Evolutionary conservation across 2,113 vertebrate species (phyloP).

Genomic region (Laticauda colubrina): DNA sequence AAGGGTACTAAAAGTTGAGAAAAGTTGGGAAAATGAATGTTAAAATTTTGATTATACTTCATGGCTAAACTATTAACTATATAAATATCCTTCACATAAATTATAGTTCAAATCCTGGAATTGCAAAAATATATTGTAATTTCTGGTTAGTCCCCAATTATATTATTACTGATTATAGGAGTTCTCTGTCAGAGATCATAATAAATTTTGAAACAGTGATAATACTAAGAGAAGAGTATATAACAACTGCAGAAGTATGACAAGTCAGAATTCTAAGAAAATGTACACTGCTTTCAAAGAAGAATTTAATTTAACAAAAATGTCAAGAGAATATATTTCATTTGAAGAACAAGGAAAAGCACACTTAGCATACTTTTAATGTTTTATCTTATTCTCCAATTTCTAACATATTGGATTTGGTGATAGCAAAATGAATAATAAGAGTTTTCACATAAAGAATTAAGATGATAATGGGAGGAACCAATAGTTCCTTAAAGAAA

Average conservation of each 20-base stretch:
- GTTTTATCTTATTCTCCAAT: background rate
- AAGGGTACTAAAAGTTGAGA: background rate
- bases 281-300: background rate
- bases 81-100: background rate
- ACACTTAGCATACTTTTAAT: background rate
- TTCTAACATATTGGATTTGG: background rate
- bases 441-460: background rate
- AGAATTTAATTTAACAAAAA: background rate
- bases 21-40: background rate
- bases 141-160: background rate
- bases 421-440: background rate
- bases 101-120: background rate
- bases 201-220: background rate
- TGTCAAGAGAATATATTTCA: background rate
- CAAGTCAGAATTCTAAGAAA: slow-evolving; percentile 20
- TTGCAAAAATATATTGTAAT: background rate
- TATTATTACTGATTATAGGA: background rate
- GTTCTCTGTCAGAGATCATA: background rate
- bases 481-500: background rate
- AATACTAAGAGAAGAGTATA: slow-evolving; percentile 1
- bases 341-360: background rate
- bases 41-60: background rate
- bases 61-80: background rate
- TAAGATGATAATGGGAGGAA: background rate
- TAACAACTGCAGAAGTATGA: slow-evolving; percentile 34